Evolutionary conservation across 2,113 vertebrate genomes (phyloP), one percentile per base, ranked within the genome.

Genomic region (Megaceryle maxima): DNA sequence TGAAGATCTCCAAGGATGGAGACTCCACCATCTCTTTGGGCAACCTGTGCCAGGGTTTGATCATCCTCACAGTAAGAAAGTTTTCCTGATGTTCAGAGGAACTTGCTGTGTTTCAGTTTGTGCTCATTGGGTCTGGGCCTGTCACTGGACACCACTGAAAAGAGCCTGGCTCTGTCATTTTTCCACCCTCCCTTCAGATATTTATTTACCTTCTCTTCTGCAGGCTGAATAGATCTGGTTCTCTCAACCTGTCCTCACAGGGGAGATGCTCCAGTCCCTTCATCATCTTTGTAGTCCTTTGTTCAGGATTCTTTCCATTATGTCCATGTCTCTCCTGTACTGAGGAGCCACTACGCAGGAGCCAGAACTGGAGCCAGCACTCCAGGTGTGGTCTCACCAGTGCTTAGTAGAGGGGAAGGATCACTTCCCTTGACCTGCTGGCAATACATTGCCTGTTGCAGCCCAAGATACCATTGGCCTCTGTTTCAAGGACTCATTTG

Each of bases 401-500:
- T 37, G 21, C 18, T 63, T 31, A 41, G 21, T 15, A 63, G 37
- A 83, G n/a, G 7, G 24, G 9, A 93, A 59, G 20, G 7, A 57
- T 63, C 50, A 44, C 6, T 7, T 51, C 13, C 9, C n/a, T 67
- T 1, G 2, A 62, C 11, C 51, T 70, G 16, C 25, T 75, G 21
- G 21, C 3, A 83, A 13, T 21, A 51, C 16, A 75, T 87, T 50
- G 20, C 41, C 43, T 69, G 28, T 25, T 33, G 31, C 8, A 70
- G n/a, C 22, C 15, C 60, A 66, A 16, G 28, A 55, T 39, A 55
- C 4, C 44, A 4, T 46, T 46, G 44, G 44, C 44, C 39, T 44
- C 85, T 68, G 6, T 20, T 0, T 0, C 5, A 73, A 18, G 13
- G 19, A 1, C 17, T 26, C 6, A 5, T 35, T 74, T 31, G 10